These are phyloP conservation scores for Leptinotarsa tumamoca DNA, from an alignment of 2,888 invertebrate genomes.

Conservation along the genomic window DNA sequence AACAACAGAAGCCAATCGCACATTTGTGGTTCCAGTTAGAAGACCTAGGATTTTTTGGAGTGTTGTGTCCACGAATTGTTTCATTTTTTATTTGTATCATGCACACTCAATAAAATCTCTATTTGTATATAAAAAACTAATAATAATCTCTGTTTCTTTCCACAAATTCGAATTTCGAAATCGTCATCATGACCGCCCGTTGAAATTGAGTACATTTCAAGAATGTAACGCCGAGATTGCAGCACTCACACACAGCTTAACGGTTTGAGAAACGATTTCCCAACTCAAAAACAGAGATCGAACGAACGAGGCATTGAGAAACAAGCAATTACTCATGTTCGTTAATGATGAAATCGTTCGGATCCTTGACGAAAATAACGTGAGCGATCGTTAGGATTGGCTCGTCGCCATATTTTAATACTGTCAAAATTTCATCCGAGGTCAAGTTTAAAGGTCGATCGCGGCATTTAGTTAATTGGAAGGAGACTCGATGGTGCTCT, in stretches of 20 bases:
- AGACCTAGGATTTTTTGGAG: too few species aligned
- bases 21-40: too few species aligned
- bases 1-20: too few species aligned
- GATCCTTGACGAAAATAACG: conserved; percentile 18
- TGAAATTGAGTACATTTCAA: neutral
- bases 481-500: conserved; percentile 2
- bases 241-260: conserved; percentile 1
- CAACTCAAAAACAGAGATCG: conserved; percentile 16
- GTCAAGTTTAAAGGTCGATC: conserved; percentile 46
- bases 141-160: too few species aligned
- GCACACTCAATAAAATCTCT: too few species aligned
- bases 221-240: conserved; percentile 12
- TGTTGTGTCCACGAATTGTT: too few species aligned
- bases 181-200: neutral
- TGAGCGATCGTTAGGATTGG: conserved; percentile 11
- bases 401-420: conserved; percentile 15
- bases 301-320: conserved; percentile 13
- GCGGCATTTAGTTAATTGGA: conserved; percentile 28
- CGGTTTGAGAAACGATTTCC: conserved; percentile 14
- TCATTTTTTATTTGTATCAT: too few species aligned
- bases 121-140: too few species aligned
- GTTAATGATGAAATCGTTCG: conserved; percentile 18
- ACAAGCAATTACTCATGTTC: conserved; percentile 17
- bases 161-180: neutral
- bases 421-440: conserved; percentile 40